Evolutionary conservation across 2,797 vertebrate genomes (phyloP).

Genomic region (Darevskia mixta): DNA sequence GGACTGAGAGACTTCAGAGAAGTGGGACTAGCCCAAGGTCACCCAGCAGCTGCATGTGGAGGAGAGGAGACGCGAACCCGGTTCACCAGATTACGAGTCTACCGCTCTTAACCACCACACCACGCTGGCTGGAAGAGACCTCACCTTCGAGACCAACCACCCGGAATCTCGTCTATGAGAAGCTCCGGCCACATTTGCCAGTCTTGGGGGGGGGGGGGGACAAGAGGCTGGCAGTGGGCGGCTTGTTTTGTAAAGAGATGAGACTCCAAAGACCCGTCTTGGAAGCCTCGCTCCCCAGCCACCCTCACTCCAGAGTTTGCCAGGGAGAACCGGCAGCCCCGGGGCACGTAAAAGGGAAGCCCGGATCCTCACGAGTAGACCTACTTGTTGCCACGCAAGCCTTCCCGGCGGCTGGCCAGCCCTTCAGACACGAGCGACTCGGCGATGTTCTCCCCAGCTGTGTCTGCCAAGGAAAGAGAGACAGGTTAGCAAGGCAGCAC

Average conservation of each 20-base stretch:
- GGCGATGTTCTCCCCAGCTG: constrained; percentile 92
- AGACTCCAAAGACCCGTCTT: too few species aligned
- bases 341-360: background rate
- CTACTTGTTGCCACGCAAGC: constrained; percentile 86
- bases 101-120: too few species aligned
- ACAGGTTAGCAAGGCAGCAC: background rate
- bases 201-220: background rate
- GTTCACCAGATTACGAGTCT: too few species aligned
- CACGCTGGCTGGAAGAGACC: too few species aligned
- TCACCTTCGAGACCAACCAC: background rate
- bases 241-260: too few species aligned
- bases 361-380: background rate
- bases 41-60: too few species aligned
- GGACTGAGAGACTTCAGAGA: too few species aligned
- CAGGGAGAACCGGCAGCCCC: background rate
- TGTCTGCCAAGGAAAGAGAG: constrained; percentile 80
- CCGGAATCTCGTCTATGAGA: background rate
- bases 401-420: constrained; percentile 92
- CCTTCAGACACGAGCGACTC: constrained; percentile 93
- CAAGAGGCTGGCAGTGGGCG: background rate
- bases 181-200: background rate
- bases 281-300: background rate
- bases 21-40: too few species aligned
- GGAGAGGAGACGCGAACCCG: too few species aligned
- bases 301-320: background rate